These are phyloP conservation scores for Rhynchophorus ferrugineus DNA, from an alignment of 1,140 invertebrate genomes.

Conservation along the genomic window DNA sequence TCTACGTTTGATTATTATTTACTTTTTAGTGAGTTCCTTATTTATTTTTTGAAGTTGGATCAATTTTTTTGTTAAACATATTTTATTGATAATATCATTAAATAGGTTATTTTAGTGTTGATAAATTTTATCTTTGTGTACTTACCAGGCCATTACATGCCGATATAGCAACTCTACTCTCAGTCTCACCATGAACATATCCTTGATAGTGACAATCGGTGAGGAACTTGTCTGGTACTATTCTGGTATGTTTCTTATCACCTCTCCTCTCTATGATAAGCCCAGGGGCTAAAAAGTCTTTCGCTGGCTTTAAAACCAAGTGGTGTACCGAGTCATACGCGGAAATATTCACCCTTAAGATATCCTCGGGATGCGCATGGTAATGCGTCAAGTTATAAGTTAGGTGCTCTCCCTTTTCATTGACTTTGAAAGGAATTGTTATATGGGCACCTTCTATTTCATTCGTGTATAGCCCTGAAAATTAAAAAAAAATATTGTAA, in stretches of 20 bases:
- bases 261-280: conserved; percentile 64
- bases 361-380: conserved; percentile 37
- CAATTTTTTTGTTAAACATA: too few relatives aligned
- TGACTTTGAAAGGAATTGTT: conserved; percentile 50
- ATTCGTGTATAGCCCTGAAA: conserved; percentile 30
- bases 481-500: conserved; percentile 5
- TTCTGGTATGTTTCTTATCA: conserved; percentile 46
- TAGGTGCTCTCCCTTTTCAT: conserved; percentile 46
- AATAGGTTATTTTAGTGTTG: too few relatives aligned
- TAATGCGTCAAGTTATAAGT: conserved; percentile 48
- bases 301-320: conserved; percentile 49
- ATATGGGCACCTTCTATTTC: conserved; percentile 42
- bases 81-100: too few relatives aligned
- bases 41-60: too few relatives aligned
- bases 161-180: conserved; percentile 66
- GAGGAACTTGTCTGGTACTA: conserved; percentile 41
- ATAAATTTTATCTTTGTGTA: background rate
- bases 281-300: conserved; percentile 58
- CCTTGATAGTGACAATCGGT: conserved; percentile 71
- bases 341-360: conserved; percentile 49
- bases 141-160: conserved; percentile 79
- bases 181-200: conserved; percentile 54
- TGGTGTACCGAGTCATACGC: conserved; percentile 49
- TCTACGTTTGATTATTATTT: too few relatives aligned
- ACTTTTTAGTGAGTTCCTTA: too few relatives aligned